Base-by-base conservation (phyloP, 2,888 invertebrate species). In the Lasioglossum vierecki region DNA sequence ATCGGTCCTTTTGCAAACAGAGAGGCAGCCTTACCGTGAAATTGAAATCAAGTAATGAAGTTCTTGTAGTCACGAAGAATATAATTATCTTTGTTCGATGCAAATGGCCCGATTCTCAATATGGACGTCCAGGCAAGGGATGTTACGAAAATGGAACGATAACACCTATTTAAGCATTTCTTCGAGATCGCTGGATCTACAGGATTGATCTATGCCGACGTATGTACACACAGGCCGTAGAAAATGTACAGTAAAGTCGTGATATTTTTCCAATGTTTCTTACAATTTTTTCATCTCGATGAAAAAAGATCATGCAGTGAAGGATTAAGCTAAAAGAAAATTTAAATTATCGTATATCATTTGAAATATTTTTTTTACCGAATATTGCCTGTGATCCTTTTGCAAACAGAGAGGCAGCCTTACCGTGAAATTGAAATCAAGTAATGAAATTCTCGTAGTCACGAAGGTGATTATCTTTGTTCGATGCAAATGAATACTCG, bases 381-480 rank as follows among this genome's bases (percentile, higher is more conserved):
- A 63, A 77, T 60, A 77, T 57, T 46, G 44, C 44, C 44, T 13
- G 13, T 13, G 44, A 44, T 76, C 75, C n/a, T 30, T 68, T 4
- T 53, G 53, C 41, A 70, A 77, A 77, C 35, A 44, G 70, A 26
- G 11, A 13, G 22, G 11, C 53, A n/a, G 30, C 49, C 8, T 41
- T 35, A 2, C 22, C 68, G 1, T 35, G 18, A 6, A 70, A 63
- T 15, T 74, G 57, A 77, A 39, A 82, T 78, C 76, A 82, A 79
- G 53, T 74, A 72, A 76, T 76, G 71, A 76, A 70, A 74, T 66
- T 79, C 22, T 26, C n/a, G n/a, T n/a, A n/a, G n/a, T n/a, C n/a
- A 53, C 76, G 82, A 89, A 84, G 41, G 88, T 22, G 18, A 49
- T 49, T 49, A 84, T 78, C 80, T 86, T 82, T 71, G 72, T 76